These are phyloP conservation scores for Monomorium pharaonis DNA, from an alignment of 1,140 invertebrate genomes.

Conservation along the genomic window DNA sequence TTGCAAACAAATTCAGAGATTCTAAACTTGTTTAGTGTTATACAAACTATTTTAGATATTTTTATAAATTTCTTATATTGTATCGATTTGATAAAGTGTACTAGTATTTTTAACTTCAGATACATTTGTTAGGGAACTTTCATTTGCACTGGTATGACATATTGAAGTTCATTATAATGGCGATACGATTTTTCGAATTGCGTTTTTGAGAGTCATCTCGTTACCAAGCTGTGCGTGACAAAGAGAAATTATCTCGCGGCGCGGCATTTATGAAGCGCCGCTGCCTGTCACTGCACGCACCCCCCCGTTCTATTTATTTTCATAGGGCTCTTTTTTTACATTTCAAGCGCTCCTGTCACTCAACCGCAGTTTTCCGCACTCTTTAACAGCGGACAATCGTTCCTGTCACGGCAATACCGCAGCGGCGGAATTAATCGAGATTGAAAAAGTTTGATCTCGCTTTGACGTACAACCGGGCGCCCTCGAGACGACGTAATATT, in stretches of 20 bases:
- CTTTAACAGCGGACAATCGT: slow-evolving; percentile 73
- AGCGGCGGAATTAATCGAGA: slow-evolving; percentile 73
- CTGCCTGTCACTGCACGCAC: slow-evolving; percentile 68
- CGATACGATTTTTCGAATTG: slow-evolving; percentile 48
- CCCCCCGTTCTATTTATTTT: slow-evolving; percentile 74
- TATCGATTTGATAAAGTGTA: not conserved
- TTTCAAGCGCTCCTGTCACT: slow-evolving; percentile 73
- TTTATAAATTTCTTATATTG: not conserved
- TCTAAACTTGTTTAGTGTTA: too few species aligned
- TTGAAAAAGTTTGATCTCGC: slow-evolving; percentile 75
- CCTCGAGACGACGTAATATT: slow-evolving; percentile 71
- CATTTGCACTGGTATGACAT: not conserved
- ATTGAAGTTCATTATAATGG: slow-evolving; percentile 40
- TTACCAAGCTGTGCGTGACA: slow-evolving; percentile 60
- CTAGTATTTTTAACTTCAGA: not conserved
- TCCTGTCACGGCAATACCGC: slow-evolving; percentile 73
- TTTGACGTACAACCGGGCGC: slow-evolving; percentile 69
- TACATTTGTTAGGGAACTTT: slow-evolving; percentile 11
- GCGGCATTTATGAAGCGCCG: slow-evolving; percentile 67
- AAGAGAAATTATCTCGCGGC: slow-evolving; percentile 65
- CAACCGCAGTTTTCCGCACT: slow-evolving; percentile 75
- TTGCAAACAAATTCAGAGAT: too few species aligned
- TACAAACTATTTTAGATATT: too few species aligned
- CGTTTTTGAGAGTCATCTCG: slow-evolving; percentile 58
- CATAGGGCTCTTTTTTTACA: slow-evolving; percentile 71